Evolutionary conservation across 2,888 invertebrate genomes (phyloP).

Genomic region (Synanthedon myopaeformis): DNA sequence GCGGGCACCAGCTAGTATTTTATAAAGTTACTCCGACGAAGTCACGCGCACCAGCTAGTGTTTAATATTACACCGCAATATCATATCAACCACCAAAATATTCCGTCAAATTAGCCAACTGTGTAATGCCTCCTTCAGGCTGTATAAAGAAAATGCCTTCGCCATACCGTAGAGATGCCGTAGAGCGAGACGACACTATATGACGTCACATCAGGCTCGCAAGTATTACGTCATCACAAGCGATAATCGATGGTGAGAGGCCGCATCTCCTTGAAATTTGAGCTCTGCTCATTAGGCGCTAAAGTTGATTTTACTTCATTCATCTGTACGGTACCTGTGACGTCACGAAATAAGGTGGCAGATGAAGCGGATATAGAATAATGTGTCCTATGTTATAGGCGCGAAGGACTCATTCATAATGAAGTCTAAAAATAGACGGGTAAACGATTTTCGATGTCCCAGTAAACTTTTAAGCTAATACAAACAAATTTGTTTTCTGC

Average conservation of each 20-base stretch:
- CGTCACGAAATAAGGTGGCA: background rate
- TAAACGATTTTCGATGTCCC: constrained; percentile 5
- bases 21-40: too few species aligned
- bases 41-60: too few species aligned
- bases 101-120: background rate
- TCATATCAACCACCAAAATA: background rate
- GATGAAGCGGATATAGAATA: background rate
- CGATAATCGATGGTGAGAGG: background rate
- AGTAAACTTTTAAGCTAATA: background rate
- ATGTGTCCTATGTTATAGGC: background rate
- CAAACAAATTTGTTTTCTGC: too few species aligned
- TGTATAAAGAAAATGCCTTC: background rate
- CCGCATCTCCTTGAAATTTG: background rate
- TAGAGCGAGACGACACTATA: constrained; percentile 12
- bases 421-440: constrained; percentile 3
- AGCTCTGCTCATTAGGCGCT: background rate
- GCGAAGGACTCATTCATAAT: background rate
- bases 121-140: background rate
- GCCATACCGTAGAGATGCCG: constrained; percentile 4
- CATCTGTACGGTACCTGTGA: background rate
- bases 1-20: too few species aligned
- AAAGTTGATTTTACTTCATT: background rate
- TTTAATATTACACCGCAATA: too few species aligned
- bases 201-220: constrained; percentile 29
- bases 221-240: constrained; percentile 15